Conservation (phyloP, 1,140 invertebrate species). For the Cydia strobilella region DNA sequence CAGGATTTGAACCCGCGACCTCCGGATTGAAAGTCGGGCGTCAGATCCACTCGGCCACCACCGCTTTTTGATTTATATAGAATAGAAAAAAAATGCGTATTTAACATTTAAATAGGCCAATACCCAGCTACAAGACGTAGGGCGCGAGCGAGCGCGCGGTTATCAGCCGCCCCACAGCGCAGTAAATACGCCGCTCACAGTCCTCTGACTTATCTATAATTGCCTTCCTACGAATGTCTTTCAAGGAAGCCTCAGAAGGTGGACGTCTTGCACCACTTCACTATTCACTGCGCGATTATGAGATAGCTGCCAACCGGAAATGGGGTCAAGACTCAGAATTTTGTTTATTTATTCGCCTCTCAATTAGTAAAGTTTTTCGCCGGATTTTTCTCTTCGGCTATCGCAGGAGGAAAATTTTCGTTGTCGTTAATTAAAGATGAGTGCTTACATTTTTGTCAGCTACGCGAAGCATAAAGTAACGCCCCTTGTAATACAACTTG, state of each 20-base stretch:
- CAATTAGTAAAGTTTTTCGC: slow-evolving; percentile 32
- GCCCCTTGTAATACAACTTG: slow-evolving; percentile 97
- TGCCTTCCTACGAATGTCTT: slow-evolving; percentile 76
- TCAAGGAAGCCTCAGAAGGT: slow-evolving; percentile 69
- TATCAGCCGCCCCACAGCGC: slow-evolving; percentile 61
- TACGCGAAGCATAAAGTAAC: slow-evolving; percentile 97
- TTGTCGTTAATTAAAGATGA: slow-evolving; percentile 19
- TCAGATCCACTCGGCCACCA: too few species aligned
- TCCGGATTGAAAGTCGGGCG: too few species aligned
- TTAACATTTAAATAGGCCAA: slow-evolving; percentile 32
- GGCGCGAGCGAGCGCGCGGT: slow-evolving; percentile 36
- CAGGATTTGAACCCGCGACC: too few species aligned
- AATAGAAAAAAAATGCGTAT: too few species aligned
- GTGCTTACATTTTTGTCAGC: slow-evolving; percentile 95
- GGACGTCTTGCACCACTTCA: slow-evolving; percentile 65
- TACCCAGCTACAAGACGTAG: slow-evolving; percentile 26
- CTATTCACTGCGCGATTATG: slow-evolving; percentile 66
- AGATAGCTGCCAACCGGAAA: slow-evolving; percentile 57
- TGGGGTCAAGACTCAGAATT: slow-evolving; percentile 63
- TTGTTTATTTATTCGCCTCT: slow-evolving; percentile 50
- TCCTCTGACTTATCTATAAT: slow-evolving; percentile 77
- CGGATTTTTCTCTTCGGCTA: neutral
- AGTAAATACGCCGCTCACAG: slow-evolving; percentile 74
- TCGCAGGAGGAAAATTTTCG: slow-evolving; percentile 24
- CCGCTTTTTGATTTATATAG: too few species aligned